Evolutionary conservation across 2,888 invertebrate species (phyloP).

Genomic region (Notodonta ziczac): DNA sequence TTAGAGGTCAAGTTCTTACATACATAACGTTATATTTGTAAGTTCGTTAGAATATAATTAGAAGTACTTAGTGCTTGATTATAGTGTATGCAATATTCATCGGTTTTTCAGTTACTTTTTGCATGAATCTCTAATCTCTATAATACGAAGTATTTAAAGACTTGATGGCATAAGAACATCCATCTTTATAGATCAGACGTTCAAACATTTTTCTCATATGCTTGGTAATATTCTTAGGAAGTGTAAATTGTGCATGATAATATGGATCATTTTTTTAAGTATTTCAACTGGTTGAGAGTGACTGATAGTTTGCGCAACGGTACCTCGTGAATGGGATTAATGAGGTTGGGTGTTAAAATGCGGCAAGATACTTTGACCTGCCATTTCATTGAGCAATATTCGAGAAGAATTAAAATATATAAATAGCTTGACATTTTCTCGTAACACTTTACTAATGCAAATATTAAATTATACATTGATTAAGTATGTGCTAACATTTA

Average conservation of each 20-base stretch:
- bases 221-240: neutral
- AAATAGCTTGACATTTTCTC: neutral
- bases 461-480: neutral
- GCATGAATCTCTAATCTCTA: too few species aligned
- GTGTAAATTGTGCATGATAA: neutral
- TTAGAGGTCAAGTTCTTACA: conserved; percentile 20
- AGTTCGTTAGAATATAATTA: neutral
- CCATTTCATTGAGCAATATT: conserved; percentile 23
- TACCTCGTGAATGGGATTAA: conserved; percentile 8
- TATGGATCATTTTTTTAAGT: conserved; percentile 1
- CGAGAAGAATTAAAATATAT: neutral
- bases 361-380: conserved; percentile 23
- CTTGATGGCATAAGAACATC: too few species aligned
- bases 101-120: neutral
- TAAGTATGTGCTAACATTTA: neutral
- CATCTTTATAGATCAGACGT: too few species aligned
- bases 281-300: neutral
- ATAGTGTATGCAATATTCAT: neutral
- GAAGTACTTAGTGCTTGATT: neutral
- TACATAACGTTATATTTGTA: neutral
- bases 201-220: neutral
- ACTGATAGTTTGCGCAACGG: conserved; percentile 11
- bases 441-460: conserved; percentile 6
- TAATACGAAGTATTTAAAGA: too few species aligned
- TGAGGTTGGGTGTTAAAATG: conserved; percentile 17